Conservation (phyloP, 2,888 invertebrate genomes). For the Panopea generosa region DNA sequence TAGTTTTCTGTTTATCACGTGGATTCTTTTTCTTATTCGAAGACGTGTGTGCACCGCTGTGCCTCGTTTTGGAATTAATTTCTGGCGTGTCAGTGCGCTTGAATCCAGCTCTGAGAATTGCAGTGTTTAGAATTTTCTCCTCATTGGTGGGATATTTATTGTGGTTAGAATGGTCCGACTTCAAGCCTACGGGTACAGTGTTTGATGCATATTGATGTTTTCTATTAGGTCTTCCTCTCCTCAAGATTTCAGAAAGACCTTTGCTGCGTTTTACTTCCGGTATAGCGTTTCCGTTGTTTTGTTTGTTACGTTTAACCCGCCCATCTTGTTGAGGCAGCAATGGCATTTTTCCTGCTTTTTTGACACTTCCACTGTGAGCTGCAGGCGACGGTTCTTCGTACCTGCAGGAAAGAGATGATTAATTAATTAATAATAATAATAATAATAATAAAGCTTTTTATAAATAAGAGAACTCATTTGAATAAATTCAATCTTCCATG, state of each 20-base stretch:
- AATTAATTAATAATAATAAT: too few relatives aligned
- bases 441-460: too few relatives aligned
- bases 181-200: background rate
- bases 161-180: background rate
- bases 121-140: slow-evolving; percentile 20
- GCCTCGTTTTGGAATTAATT: background rate
- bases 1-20: slow-evolving; percentile 21
- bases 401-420: too few relatives aligned
- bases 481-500: too few relatives aligned
- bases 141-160: slow-evolving; percentile 17
- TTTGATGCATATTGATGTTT: too few relatives aligned
- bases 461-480: too few relatives aligned
- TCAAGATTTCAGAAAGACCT: too few relatives aligned
- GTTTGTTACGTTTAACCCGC: slow-evolving; percentile 22
- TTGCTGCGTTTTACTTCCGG: slow-evolving; percentile 8
- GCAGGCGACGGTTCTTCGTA: too few relatives aligned
- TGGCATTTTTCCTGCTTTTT: too few relatives aligned
- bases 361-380: too few relatives aligned
- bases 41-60: too few relatives aligned
- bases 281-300: slow-evolving; percentile 8
- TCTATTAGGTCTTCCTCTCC: background rate
- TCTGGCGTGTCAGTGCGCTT: slow-evolving; percentile 2
- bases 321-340: slow-evolving; percentile 39
- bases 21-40: background rate
- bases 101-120: slow-evolving; percentile 50